Conservation (phyloP, 2,113 vertebrate species). For the Pachyramphus minor region DNA sequence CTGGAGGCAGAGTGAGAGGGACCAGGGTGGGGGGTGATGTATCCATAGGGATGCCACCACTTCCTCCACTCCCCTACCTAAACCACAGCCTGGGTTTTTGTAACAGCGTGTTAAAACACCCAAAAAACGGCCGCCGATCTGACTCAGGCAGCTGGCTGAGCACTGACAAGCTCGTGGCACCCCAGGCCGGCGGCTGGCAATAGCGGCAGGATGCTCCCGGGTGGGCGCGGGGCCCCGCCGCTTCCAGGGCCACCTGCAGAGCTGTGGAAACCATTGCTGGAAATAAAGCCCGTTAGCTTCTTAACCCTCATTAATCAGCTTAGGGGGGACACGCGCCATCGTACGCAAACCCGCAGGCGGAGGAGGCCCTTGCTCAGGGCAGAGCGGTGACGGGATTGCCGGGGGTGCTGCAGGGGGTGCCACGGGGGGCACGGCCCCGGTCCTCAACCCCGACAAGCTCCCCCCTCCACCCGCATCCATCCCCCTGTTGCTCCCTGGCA, state of each 20-base stretch:
- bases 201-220: neutral
- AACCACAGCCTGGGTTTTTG: neutral
- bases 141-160: neutral
- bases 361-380: neutral
- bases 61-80: neutral
- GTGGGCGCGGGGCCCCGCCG: accelerated
- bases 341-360: neutral
- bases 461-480: neutral
- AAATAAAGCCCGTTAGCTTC: constrained; percentile 53
- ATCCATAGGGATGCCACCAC: neutral
- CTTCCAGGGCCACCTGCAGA: constrained; percentile 43
- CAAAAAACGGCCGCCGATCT: accelerated
- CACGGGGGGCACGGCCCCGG: neutral
- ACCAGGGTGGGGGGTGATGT: neutral
- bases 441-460: accelerated
- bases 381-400: neutral
- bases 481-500: neutral
- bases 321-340: neutral
- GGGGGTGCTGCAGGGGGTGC: accelerated
- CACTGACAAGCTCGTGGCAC: neutral
- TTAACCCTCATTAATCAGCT: constrained; percentile 61
- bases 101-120: neutral
- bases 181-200: neutral
- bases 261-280: constrained; percentile 40
- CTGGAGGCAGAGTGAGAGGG: neutral